These are phyloP conservation scores for Acanthosepion lycidas DNA, from an alignment of 2,888 invertebrate species.

Conservation along the genomic window DNA sequence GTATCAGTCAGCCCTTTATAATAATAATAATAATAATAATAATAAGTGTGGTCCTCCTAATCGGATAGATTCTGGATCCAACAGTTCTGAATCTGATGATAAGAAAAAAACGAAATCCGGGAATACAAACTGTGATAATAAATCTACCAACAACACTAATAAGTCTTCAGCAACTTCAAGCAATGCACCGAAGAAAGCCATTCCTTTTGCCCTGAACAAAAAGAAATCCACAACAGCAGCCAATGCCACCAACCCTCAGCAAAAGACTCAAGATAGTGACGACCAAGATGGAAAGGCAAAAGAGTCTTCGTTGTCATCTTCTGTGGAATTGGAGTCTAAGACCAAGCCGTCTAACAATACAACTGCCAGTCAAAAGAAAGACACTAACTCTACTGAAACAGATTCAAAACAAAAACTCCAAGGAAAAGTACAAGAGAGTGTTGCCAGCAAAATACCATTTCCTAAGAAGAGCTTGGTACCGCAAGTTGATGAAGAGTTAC, in stretches of 20 bases:
- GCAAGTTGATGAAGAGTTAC: neutral
- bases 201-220: slow-evolving; percentile 35
- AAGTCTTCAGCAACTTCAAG: neutral
- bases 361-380: neutral
- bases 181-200: neutral
- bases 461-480: neutral
- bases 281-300: neutral
- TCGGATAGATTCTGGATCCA: neutral
- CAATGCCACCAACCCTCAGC: neutral
- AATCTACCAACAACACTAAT: neutral
- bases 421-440: slow-evolving; percentile 25
- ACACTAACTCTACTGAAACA: neutral
- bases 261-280: neutral
- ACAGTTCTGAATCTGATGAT: neutral
- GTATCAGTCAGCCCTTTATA: neutral
- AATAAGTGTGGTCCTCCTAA: neutral
- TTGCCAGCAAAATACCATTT: neutral
- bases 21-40: neutral
- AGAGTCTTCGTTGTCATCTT: neutral
- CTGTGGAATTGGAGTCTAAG: neutral
- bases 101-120: neutral
- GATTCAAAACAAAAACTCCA: neutral
- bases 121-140: neutral
- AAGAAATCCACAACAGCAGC: neutral
- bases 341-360: neutral